Evolutionary conservation across 2,113 vertebrate species (phyloP), one percentile per base, ranked within the genome.

Genomic region (Anser cygnoides): DNA sequence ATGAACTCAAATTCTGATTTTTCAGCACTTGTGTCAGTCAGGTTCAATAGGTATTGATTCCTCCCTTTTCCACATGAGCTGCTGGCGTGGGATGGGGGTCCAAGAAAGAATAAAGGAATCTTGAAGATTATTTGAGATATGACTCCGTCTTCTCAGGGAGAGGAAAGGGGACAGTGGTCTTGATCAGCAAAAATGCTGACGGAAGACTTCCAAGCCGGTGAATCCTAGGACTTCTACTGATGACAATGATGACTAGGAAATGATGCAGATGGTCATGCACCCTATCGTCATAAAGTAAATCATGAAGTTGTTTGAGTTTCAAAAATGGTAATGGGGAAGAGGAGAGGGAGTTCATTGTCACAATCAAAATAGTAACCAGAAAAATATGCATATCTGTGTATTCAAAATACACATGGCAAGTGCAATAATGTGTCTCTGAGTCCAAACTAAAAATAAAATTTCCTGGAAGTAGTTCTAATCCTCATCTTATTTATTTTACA

Each of bases 11-110:
- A 91, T 93, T 80, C 63, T 93, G 76, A 93, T 63, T 87, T 84
- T 65, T 76, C 87, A 95, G 94, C 81, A 91, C 49, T 70, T 37
- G 5, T 11, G 52, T 95, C 91, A 91, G 62, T 83, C 82, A 88
- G 49, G 61, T 85, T 75, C 62, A 79, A 86, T 49, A 89, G 44
- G 10, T 90, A 95, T 91, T 0, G 29, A 93, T 93, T 93, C 19
- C 6, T 72, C 19, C 25, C 35, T 82, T 67, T 80, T 67, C 49
- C 41, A 92, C 6, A 1, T 73, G 46, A 85, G 50, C 22, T 83
- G 62, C 63, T 80, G 19, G 31, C 1, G 3, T 62, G 49, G 61
- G 33, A 52, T 62, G 29, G 26, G 13, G 6, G 12, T 54, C 68
- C 58, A 80, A 58, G 50, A 84, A 90, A 73, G 31, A 93, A 73